phyloP scores from a whole-genome alignment of 35 echinoderm and acorn worm genomes.

The Lytechinus pictus region DNA sequence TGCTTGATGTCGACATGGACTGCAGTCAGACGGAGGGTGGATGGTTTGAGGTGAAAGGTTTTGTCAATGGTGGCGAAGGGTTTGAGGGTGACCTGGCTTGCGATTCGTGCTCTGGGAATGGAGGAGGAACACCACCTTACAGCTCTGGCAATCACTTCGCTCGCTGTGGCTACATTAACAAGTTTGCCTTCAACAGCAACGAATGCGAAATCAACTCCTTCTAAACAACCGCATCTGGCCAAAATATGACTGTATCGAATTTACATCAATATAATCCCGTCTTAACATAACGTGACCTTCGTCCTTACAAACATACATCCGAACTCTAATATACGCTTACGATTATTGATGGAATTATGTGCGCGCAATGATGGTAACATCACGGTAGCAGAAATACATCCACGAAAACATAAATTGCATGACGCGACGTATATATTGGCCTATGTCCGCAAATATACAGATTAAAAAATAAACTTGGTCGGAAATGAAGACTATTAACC shows the following conservation, averaged over 20 bases:
- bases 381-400: too few relatives aligned
- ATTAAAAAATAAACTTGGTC: too few relatives aligned
- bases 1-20: slow-evolving; percentile 80
- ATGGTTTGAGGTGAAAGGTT: slow-evolving; percentile 86
- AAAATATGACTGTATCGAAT: neutral
- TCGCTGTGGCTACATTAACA: slow-evolving; percentile 75
- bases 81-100: slow-evolving; percentile 65
- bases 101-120: slow-evolving; percentile 49
- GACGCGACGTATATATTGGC: too few relatives aligned
- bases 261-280: too few relatives aligned
- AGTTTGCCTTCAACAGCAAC: slow-evolving; percentile 66
- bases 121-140: slow-evolving; percentile 67
- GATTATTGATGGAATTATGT: neutral
- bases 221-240: neutral
- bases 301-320: too few relatives aligned
- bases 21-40: slow-evolving; percentile 74
- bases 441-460: too few relatives aligned
- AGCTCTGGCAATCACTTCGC: slow-evolving; percentile 69
- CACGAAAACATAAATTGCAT: too few relatives aligned
- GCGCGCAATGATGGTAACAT: neutral
- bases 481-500: too few relatives aligned
- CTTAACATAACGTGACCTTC: too few relatives aligned
- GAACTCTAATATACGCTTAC: neutral
- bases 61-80: slow-evolving; percentile 49
- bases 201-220: slow-evolving; percentile 56